Percentiles rank a stretch among this genome's conserved stretches.
phyloP scores from a whole-genome alignment of 2,888 invertebrate genomes.

The Holacanthella duospinosa region DNA sequence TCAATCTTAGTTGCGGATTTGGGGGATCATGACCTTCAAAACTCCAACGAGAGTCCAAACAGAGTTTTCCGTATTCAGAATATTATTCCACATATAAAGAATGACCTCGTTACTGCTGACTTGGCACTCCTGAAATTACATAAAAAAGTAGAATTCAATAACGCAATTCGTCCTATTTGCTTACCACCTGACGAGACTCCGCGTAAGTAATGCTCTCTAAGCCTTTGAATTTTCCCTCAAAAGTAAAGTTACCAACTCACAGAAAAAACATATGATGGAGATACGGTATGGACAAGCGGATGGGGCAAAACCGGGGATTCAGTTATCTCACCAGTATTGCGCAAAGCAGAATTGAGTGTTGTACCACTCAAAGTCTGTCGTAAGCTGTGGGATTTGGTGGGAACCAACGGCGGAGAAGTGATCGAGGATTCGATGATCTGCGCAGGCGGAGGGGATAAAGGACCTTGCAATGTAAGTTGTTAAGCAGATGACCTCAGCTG shows the following conservation, averaged over 20 bases:
- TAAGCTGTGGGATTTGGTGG: slow-evolving; percentile 18
- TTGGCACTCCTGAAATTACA: slow-evolving; percentile 29
- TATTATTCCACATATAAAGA: slow-evolving; percentile 27
- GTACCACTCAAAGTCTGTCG: slow-evolving; percentile 22
- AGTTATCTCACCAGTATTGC: slow-evolving; percentile 30
- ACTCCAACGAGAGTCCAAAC: slow-evolving; percentile 24
- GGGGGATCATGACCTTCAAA: slow-evolving; percentile 32
- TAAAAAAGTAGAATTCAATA: slow-evolving; percentile 18
- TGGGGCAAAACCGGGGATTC: slow-evolving; percentile 34
- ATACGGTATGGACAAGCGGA: slow-evolving; percentile 24
- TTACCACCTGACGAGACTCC: slow-evolving; percentile 14
- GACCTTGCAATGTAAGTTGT: slow-evolving; percentile 31
- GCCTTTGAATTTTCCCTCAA: background rate
- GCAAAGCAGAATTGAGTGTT: slow-evolving; percentile 22
- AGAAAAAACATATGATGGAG: slow-evolving; percentile 23
- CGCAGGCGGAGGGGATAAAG: slow-evolving; percentile 26
- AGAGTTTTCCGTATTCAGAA: slow-evolving; percentile 21
- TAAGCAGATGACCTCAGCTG: no score
- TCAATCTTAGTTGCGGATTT: slow-evolving; percentile 28
- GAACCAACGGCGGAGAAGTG: slow-evolving; percentile 19
- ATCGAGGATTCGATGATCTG: slow-evolving; percentile 27
- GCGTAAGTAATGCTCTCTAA: background rate
- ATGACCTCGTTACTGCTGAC: slow-evolving; percentile 20
- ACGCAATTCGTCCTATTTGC: slow-evolving; percentile 28
- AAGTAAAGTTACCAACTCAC: background rate